These are phyloP conservation scores for Enteromius thamalakanensis DNA, from an alignment of 2,797 vertebrate genomes.

Conservation along the genomic window DNA sequence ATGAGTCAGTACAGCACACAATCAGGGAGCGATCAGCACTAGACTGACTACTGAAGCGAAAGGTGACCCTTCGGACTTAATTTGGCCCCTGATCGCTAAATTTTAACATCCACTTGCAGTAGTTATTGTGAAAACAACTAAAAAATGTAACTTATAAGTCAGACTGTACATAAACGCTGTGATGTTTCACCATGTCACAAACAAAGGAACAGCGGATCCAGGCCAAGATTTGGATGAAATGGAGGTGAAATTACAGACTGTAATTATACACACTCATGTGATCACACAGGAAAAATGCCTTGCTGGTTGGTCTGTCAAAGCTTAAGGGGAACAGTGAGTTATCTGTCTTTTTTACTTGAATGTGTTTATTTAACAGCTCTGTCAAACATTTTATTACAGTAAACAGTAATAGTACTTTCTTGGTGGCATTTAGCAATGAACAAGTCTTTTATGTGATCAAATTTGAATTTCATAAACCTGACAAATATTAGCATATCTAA, in stretches of 20 bases:
- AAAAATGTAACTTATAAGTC: not conserved
- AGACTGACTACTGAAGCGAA: not conserved
- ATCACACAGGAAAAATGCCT: not conserved
- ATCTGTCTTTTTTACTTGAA: not conserved
- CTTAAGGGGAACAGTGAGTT: not conserved
- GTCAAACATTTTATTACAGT: not conserved
- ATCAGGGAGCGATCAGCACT: not conserved
- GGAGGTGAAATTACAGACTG: not conserved
- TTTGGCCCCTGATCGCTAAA: not conserved
- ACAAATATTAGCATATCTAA: not conserved
- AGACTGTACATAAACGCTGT: not conserved
- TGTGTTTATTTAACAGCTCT: not conserved
- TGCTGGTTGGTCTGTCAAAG: not conserved
- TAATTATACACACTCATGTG: constrained; percentile 2
- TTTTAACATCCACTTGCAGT: not conserved
- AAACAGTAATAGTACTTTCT: not conserved
- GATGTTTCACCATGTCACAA: not conserved
- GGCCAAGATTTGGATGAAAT: constrained; percentile 16
- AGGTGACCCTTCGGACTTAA: constrained; percentile 19
- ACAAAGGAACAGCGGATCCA: not conserved
- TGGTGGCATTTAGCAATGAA: not conserved
- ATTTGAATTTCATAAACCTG: not conserved
- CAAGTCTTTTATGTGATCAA: not conserved
- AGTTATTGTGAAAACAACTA: not conserved
- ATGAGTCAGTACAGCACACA: constrained; percentile 10